Conservation (phyloP, 2,888 invertebrate genomes). For the Tachystola acroxantha region DNA sequence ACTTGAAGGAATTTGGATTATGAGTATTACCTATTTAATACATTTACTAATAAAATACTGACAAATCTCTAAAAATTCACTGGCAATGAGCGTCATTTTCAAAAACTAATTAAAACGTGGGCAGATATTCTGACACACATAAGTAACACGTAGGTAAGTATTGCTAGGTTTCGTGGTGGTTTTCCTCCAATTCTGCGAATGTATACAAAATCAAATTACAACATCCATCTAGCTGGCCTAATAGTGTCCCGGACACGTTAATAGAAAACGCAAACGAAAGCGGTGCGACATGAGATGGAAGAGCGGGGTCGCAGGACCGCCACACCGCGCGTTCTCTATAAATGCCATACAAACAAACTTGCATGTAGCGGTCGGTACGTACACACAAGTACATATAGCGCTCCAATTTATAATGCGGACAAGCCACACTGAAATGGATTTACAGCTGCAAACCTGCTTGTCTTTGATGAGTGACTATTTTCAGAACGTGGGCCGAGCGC, state of each 20-base stretch:
- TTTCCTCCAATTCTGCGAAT: constrained; percentile 45
- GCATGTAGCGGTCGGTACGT: constrained; percentile 14
- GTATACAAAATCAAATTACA: constrained; percentile 58
- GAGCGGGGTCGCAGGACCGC: constrained; percentile 46
- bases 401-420: constrained; percentile 75
- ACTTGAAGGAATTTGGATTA: too few species aligned
- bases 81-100: too few species aligned
- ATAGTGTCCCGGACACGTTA: constrained; percentile 62
- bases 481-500: constrained; percentile 66
- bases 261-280: constrained; percentile 68
- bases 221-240: constrained; percentile 56
- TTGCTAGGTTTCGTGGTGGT: constrained; percentile 27
- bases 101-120: too few species aligned
- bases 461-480: constrained; percentile 78
- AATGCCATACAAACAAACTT: constrained; percentile 32
- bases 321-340: constrained; percentile 21
- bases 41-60: too few species aligned
- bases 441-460: constrained; percentile 77
- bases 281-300: constrained; percentile 49
- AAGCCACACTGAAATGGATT: constrained; percentile 76
- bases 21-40: too few species aligned
- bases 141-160: too few species aligned
- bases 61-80: too few species aligned
- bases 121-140: too few species aligned
- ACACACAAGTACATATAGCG: constrained; percentile 33